phyloP scores from a whole-genome alignment of 2,113 vertebrate genomes.

The Athene cunicularia region DNA sequence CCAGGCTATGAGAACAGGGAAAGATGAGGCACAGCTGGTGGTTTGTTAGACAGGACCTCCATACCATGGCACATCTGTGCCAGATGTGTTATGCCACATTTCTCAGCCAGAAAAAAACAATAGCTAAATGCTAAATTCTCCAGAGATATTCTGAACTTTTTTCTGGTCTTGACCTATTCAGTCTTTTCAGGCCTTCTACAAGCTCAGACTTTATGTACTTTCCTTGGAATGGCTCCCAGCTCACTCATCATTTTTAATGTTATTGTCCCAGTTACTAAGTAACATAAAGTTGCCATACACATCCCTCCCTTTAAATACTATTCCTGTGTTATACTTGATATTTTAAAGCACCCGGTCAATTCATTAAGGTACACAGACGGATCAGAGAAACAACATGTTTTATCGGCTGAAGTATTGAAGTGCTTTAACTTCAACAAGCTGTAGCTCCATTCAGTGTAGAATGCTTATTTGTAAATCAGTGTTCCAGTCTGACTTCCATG shows the following conservation, averaged over 20 bases:
- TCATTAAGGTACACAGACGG: neutral
- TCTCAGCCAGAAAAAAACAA: neutral
- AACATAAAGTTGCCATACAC: neutral
- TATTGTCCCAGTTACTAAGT: constrained; percentile 24
- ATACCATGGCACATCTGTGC: neutral
- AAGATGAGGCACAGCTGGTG: neutral
- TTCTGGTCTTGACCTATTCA: neutral
- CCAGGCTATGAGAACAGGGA: neutral
- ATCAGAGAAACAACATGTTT: neutral
- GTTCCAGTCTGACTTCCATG: neutral
- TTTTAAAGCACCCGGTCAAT: neutral
- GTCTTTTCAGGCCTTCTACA: neutral
- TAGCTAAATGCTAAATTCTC: neutral
- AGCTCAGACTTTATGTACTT: neutral
- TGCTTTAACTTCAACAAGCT: neutral
- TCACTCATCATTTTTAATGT: constrained; percentile 18
- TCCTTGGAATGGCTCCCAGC: neutral
- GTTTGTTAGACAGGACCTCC: neutral
- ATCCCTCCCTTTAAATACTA: neutral
- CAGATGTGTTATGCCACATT: neutral
- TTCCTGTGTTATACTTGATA: neutral
- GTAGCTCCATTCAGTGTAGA: neutral
- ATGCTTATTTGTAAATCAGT: neutral
- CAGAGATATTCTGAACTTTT: neutral
- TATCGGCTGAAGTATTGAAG: neutral